A percentile compares a stretch with the other conserved stretches of the same genome.
Evolutionary conservation across 2,797 vertebrate genomes (phyloP).

Genomic region (Macropodus opercularis): DNA sequence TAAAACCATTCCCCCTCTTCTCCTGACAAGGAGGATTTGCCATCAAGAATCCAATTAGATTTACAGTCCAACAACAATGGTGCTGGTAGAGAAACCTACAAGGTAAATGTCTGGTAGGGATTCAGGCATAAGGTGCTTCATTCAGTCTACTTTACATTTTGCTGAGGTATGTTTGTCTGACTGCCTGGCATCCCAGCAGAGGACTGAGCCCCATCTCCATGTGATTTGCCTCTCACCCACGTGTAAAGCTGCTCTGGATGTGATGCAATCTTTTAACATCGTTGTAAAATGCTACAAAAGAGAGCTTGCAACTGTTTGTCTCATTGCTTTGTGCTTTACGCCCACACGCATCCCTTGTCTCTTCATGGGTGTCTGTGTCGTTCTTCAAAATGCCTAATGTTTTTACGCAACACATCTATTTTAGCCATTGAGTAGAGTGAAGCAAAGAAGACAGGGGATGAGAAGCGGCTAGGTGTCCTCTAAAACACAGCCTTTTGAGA

Average conservation of each 20-base stretch:
- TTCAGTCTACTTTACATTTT: constrained; percentile 34
- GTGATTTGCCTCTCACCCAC: constrained; percentile 28
- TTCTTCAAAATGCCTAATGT: constrained; percentile 5
- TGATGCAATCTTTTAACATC: too few relatives aligned
- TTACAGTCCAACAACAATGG: constrained; percentile 38
- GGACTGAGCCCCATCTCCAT: constrained; percentile 1
- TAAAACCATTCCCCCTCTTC: constrained; percentile 36
- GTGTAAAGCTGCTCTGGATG: constrained; percentile 26
- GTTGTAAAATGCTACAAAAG: background rate
- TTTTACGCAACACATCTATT: constrained; percentile 23
- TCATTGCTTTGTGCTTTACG: background rate
- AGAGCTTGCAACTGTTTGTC: background rate
- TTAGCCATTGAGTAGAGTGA: constrained; percentile 18
- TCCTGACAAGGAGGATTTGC: constrained; percentile 35
- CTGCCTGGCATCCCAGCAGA: constrained; percentile 1
- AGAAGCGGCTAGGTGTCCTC: too few relatives aligned
- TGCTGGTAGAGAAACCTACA: constrained; percentile 15
- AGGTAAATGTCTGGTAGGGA: constrained; percentile 22
- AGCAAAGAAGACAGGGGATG: too few relatives aligned
- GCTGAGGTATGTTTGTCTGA: constrained; percentile 1
- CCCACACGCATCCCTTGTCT: background rate
- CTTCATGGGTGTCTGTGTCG: background rate
- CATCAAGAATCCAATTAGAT: constrained; percentile 59
- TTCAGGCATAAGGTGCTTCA: constrained; percentile 4
- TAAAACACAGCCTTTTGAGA: constrained; percentile 27